phyloP scores from a whole-genome alignment of 2,113 vertebrate species.

The Toxotes jaculatrix region DNA sequence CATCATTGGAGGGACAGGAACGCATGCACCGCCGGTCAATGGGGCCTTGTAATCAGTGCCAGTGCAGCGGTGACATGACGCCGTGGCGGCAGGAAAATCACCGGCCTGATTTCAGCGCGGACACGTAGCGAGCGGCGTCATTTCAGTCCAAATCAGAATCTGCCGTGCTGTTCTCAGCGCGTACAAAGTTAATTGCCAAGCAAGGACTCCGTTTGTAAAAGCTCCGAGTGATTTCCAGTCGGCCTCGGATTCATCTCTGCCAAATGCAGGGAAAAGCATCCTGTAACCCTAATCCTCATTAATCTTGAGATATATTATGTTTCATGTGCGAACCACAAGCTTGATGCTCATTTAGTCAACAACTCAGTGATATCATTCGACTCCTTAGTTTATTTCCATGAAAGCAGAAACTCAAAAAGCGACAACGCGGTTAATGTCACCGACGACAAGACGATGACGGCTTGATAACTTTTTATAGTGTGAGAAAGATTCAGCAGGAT shows the following conservation, averaged over 20 bases:
- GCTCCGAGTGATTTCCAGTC: conserved; percentile 55
- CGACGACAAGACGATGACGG: not conserved
- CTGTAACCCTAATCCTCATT: conserved; percentile 57
- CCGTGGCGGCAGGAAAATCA: conserved; percentile 74
- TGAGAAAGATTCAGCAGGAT: conserved; percentile 52
- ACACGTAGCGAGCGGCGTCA: conserved; percentile 1
- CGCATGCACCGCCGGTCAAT: conserved; percentile 84
- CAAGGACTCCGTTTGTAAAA: conserved; percentile 45
- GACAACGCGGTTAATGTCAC: conserved; percentile 27
- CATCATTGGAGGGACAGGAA: conserved; percentile 76
- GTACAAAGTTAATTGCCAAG: conserved; percentile 53
- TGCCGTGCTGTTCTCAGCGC: conserved; percentile 7
- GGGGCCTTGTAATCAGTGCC: conserved; percentile 88
- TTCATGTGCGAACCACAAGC: conserved; percentile 33
- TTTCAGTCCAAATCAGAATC: conserved; percentile 56
- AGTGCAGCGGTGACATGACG: conserved; percentile 78
- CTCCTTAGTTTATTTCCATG: conserved; percentile 36
- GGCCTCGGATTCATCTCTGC: conserved; percentile 50
- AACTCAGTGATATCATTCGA: conserved; percentile 26
- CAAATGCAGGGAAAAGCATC: conserved; percentile 39
- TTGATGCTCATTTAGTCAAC: conserved; percentile 35
- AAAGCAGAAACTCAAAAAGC: conserved; percentile 10
- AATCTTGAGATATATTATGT: conserved; percentile 57
- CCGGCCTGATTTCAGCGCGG: conserved; percentile 63
- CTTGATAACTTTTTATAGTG: conserved; percentile 29